Percentiles rank a stretch among this genome's conserved stretches.
Evolutionary conservation across 1,140 invertebrate species (phyloP).

Genomic region (Mylabris phalerata): DNA sequence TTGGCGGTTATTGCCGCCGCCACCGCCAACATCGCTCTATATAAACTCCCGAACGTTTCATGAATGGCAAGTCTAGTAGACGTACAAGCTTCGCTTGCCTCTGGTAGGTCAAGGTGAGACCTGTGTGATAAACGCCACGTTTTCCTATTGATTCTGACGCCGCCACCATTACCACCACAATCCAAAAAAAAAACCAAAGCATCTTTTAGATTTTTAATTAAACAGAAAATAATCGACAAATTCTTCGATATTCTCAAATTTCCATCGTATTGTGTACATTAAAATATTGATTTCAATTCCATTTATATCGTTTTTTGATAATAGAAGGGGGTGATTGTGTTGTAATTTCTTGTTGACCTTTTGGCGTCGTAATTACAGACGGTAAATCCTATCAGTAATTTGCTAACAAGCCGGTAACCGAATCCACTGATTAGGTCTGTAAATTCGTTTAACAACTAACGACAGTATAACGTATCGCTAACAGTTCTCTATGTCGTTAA

Average conservation of each 20-base stretch:
- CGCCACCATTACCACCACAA: conserved; percentile 8
- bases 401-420: conserved; percentile 23
- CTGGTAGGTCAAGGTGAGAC: conserved; percentile 21
- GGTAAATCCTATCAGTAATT: conserved; percentile 18
- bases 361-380: conserved; percentile 13
- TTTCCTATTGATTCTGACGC: conserved; percentile 15
- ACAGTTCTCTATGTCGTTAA: conserved; percentile 20
- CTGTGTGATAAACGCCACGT: conserved; percentile 15
- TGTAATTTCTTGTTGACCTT: conserved; percentile 14
- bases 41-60: background rate
- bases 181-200: no score
- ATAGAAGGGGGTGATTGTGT: background rate
- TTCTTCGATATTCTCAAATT: no score
- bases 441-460: conserved; percentile 20
- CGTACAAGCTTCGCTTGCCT: background rate
- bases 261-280: no score
- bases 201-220: no score
- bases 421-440: conserved; percentile 25
- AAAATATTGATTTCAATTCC: no score
- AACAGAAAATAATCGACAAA: no score
- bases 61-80: conserved; percentile 1
- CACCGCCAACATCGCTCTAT: no score
- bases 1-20: no score
- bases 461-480: conserved; percentile 26
- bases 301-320: no score